phyloP scores from a whole-genome alignment of 2,113 vertebrate genomes.

The Bagarius yarrelli region DNA sequence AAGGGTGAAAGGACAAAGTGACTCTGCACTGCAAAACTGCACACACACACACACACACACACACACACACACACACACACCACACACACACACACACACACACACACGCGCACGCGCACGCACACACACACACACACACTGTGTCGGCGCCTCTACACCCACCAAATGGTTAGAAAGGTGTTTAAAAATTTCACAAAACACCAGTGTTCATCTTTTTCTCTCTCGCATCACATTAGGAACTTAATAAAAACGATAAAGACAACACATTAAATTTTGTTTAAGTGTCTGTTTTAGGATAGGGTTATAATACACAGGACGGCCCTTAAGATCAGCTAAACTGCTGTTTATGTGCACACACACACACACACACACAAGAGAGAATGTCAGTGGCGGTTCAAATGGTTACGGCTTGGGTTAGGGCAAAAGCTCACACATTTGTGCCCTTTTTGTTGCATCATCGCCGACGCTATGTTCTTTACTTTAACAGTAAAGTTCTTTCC shows the following conservation, averaged over 20 bases:
- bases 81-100: not conserved
- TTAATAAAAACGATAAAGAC: no score
- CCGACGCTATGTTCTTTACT: no score
- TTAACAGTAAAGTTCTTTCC: no score
- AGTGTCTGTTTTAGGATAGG: not conserved
- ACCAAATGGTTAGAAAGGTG: not conserved
- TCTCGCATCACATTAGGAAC: not conserved
- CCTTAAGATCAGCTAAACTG: not conserved
- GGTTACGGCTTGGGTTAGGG: no score
- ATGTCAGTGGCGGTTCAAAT: not conserved
- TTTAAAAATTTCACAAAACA: not conserved
- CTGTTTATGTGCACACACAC: not conserved
- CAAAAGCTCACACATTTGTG: no score
- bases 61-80: not conserved
- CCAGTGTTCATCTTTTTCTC: not conserved
- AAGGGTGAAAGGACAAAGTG: conserved; percentile 25
- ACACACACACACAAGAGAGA: no score
- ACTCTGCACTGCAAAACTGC: not conserved
- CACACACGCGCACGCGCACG: not conserved
- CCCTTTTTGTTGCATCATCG: no score
- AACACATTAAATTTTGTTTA: no score
- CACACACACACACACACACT: not conserved
- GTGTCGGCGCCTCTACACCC: not conserved
- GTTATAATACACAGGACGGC: not conserved
- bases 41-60: not conserved